phyloP scores from a whole-genome alignment of 2,113 vertebrate species.

The Mustela nigripes region DNA sequence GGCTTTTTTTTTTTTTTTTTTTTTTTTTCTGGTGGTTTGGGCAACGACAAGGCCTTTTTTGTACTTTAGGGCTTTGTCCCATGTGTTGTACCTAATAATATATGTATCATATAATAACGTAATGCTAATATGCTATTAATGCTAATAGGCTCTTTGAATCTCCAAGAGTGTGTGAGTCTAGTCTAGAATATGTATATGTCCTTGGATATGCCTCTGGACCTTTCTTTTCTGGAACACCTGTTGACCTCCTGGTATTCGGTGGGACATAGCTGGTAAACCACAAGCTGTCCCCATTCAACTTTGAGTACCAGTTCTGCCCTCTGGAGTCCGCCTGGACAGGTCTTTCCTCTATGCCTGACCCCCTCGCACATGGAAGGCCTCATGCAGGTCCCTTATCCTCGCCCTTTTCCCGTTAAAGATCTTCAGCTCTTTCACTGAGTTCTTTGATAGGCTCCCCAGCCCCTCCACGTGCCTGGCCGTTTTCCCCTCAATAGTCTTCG shows the following conservation, averaged over 20 bases:
- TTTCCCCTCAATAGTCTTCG: background rate
- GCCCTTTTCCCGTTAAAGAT: background rate
- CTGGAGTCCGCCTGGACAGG: background rate
- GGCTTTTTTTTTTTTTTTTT: background rate
- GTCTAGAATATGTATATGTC: background rate
- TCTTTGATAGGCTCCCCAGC: background rate
- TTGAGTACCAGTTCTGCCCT: background rate
- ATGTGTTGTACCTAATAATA: background rate
- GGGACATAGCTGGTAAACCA: background rate
- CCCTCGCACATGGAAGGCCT: background rate
- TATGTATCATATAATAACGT: background rate
- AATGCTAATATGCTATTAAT: background rate
- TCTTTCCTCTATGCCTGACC: background rate
- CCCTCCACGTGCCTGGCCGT: background rate
- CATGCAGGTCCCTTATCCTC: accelerated
- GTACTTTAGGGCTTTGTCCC: background rate
- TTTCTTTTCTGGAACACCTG: background rate
- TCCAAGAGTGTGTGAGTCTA: background rate
- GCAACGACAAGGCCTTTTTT: background rate
- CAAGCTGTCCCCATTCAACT: accelerated
- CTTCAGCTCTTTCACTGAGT: background rate
- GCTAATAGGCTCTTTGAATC: background rate
- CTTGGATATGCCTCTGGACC: background rate
- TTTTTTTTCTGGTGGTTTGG: background rate
- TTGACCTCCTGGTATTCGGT: background rate